Base-by-base conservation (phyloP, 2,113 vertebrate species). In the Trogon surrucura region DNA sequence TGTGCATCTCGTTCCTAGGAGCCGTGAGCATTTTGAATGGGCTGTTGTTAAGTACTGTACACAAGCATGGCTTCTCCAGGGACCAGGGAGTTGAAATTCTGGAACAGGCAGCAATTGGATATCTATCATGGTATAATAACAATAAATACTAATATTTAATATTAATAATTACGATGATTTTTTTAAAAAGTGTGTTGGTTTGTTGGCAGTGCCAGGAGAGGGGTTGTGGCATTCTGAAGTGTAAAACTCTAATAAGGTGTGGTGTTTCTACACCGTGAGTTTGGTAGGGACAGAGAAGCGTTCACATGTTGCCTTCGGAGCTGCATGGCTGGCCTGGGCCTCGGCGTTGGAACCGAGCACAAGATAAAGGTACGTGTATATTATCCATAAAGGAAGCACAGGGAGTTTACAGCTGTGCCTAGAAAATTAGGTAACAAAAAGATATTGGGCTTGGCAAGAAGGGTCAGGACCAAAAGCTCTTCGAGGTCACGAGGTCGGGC, bases 1-100 rank as follows among this genome's bases (percentile, higher is more conserved):
- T 88, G 85, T 96, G 95, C 94, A 95, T 95, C 95, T 97, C 92
- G 90, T 95, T 95, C 93, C 95, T 93, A 78, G 92, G 92, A 96
- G 94, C 92, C 74, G 93, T 60, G 85, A 96, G 95, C 91, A 91
- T 95, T 96, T 66, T 91, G 90, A 96, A 97, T 96, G 95, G 96
- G 85, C 75, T 96, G 93, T 64, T 94, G 95, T 94, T 97, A 95
- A 94, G 91, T 95, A 95, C 91, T 91, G 93, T 95, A 93, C 93
- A 94, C 95, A 96, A 96, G 91, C 95, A 88, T 74, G 85, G 96
- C 96, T 96, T 95, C 93, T 93, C 93, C 1, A 84, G 96, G 95
- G 94, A 96, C 21, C 88, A 71, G 94, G 80, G 62, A 85, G 88
- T 75, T 90, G 93, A 93, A 88, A 95, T 94, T 97, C 94, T 96